Evolutionary conservation across 1,140 invertebrate genomes (phyloP), one percentile per base, ranked within the genome.

Genomic region (Pachypsylla venusta): DNA sequence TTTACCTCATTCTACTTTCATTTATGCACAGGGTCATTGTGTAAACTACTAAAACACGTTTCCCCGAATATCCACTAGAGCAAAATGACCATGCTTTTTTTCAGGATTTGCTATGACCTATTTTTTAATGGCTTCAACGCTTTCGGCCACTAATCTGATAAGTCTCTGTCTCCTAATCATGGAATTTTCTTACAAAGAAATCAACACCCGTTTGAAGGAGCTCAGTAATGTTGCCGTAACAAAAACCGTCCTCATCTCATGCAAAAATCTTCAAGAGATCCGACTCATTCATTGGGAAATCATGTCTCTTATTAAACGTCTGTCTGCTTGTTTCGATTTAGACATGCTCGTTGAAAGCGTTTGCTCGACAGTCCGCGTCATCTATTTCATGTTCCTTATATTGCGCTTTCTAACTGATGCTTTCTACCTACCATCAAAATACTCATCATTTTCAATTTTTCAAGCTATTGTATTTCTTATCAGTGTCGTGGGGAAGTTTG

Each of bases 401-500:
- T 22, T 48, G 7, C 16, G 42, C n/a, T 48, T 48, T 22, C 42
- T 48, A 5, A 48, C 42, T 22, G 42, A 48, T 5, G 42, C 42
- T n/a, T 48, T 48, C 42, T 48, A 48, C 42, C 16, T 7, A n/a
- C 42, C 42, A 3, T 19, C n/a, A n/a, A 48, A 48, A n/a, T 48
- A n/a, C 4, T 48, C 42, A 4, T 19, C 42, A 4, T 25, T 59
- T 25, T 48, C 57, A 30, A 25, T 40, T 16, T 53, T 48, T n/a
- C 39, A 59, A 10, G 39, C 25, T 14, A 25, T 59, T 25, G 57
- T 59, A 3, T 59, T 59, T 53, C 48, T 24, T 26, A 53, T 59
- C 2, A 22, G 30, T 16, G 57, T 59, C 7, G 57, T 59, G 40
- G 57, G 57, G 12, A 59, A 59, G 39, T 59, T 59, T 26, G 39